These are phyloP conservation scores for Hecatera dysodea DNA, from an alignment of 2,888 invertebrate species.

Conservation along the genomic window DNA sequence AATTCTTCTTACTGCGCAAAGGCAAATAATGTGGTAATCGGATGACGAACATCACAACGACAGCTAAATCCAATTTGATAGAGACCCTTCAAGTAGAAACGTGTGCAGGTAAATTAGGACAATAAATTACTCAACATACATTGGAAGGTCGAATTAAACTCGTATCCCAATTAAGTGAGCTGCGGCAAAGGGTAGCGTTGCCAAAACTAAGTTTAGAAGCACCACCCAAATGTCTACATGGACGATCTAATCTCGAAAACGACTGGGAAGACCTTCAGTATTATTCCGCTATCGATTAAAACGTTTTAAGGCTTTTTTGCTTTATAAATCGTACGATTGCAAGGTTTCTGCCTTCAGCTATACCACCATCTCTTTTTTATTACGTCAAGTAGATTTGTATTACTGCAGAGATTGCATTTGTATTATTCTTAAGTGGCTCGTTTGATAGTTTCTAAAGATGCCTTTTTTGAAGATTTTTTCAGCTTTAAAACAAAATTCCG, in stretches of 20 bases:
- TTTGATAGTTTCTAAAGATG: too few relatives aligned
- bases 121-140: slow-evolving; percentile 26
- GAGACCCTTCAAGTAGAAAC: slow-evolving; percentile 31
- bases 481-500: slow-evolving; percentile 24
- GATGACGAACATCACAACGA: slow-evolving; percentile 24
- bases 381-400: slow-evolving; percentile 14
- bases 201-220: slow-evolving; percentile 4
- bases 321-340: slow-evolving; percentile 2
- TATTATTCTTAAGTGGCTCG: slow-evolving; percentile 9
- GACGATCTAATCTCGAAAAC: slow-evolving; percentile 26
- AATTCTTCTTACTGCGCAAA: slow-evolving; percentile 22
- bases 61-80: slow-evolving; percentile 45
- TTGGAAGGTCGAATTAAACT: slow-evolving; percentile 15
- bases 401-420: slow-evolving; percentile 8
- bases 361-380: background rate
- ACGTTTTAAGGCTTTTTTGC: slow-evolving; percentile 2
- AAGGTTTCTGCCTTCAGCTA: background rate
- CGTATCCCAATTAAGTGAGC: slow-evolving; percentile 14
- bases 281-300: slow-evolving; percentile 30
- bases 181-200: slow-evolving; percentile 19
- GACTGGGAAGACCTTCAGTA: slow-evolving; percentile 4
- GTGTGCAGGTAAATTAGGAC: slow-evolving; percentile 38
- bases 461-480: slow-evolving; percentile 10
- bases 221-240: slow-evolving; percentile 7
- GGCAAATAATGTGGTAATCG: slow-evolving; percentile 36